Base-by-base conservation (phyloP, 2,888 invertebrate genomes). In the Chrysopilus asiliformis region DNA sequence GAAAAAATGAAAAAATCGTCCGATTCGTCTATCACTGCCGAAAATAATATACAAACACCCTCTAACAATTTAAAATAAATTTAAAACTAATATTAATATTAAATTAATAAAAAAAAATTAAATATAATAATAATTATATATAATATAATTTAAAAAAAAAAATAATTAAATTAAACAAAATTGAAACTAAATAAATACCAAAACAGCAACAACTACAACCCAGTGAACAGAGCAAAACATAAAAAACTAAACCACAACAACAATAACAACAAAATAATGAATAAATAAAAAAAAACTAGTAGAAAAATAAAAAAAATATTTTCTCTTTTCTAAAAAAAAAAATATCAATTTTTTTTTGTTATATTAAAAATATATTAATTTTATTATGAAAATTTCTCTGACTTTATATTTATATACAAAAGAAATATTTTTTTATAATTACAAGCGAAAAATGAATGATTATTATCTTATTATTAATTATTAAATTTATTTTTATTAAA, bases 1-100 rank as follows among this genome's bases (percentile, higher is more conserved):
- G 93, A 94, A 60, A 91, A 91, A 71, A 87, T 91, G 79, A 79
- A 79, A 62, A 62, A 62, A 52, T 56, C 60, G 53, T 56, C 63
- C 52, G 60, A 62, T 47, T 50, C 53, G 43, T 50, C 55, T 50
- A 56, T 49, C 53, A 59, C 59, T 58, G 58, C 58, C 58, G 61
- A 62, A 49, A 58, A 51, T 47, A 60, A 52, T 51, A 45, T 56
- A 53, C 53, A 49, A 41, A 39, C 43, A 36, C 40, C 51, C 39
- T 46, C 49, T 42, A 53, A 50, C 44, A 52, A 47, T 46, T 45
- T 49, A 46, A 51, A 51, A 47, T 51, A 49, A 50, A 43, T 26
- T 38, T 9, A 25, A 24, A 34, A 25, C 38, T 34, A 35, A 38
- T 38, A 41, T 17, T 8, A 15, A 31, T 10, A 15, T 4, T 8